Conservation (phyloP, 2,888 invertebrate species). For the Camponotus fellah region DNA sequence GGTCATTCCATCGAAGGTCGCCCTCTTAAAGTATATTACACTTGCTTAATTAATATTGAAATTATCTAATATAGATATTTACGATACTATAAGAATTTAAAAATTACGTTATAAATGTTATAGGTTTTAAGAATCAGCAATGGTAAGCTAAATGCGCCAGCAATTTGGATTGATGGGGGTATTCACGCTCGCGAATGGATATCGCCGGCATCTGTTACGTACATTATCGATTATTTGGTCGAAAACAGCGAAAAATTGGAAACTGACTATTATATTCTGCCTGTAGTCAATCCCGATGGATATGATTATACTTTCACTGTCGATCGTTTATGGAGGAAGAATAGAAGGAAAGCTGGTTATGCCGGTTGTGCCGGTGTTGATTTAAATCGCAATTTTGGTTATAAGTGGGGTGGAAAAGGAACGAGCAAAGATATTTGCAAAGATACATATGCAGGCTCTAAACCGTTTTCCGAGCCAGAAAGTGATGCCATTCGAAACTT, state of each 20-base stretch:
- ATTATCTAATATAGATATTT: background rate
- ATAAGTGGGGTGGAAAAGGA: slow-evolving; percentile 95
- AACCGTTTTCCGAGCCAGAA: slow-evolving; percentile 95
- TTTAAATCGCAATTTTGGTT: slow-evolving; percentile 95
- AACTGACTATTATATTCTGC: slow-evolving; percentile 90
- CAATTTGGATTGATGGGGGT: slow-evolving; percentile 92
- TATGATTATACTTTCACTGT: slow-evolving; percentile 93
- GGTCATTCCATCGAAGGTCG: slow-evolving; percentile 92
- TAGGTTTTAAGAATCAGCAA: slow-evolving; percentile 89
- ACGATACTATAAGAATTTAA: background rate
- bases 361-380: slow-evolving; percentile 92
- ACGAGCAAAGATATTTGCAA: slow-evolving; percentile 94
- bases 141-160: slow-evolving; percentile 88
- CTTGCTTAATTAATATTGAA: background rate
- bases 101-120: background rate
- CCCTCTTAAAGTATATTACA: slow-evolving; percentile 88
- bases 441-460: slow-evolving; percentile 93
- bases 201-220: slow-evolving; percentile 92
- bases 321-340: slow-evolving; percentile 95
- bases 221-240: slow-evolving; percentile 90
- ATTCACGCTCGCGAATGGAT: slow-evolving; percentile 98
- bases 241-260: slow-evolving; percentile 90
- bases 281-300: slow-evolving; percentile 91
- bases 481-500: slow-evolving; percentile 89
- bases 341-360: slow-evolving; percentile 88